phyloP scores from a whole-genome alignment of 1,140 invertebrate genomes.

The Listronotus oregonensis region DNA sequence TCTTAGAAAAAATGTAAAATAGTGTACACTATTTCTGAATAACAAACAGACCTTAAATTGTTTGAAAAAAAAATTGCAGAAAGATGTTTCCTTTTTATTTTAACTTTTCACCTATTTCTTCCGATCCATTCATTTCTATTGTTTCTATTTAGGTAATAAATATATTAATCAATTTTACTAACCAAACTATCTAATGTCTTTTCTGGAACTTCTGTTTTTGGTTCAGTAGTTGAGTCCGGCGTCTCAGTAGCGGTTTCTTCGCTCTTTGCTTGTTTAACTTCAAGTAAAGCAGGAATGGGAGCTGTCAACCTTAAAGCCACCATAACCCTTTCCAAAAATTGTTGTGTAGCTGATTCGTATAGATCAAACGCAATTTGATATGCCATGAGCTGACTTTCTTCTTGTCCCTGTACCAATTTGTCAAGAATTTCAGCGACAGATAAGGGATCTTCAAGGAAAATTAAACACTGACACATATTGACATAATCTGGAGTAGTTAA shows the following conservation, averaged over 20 bases:
- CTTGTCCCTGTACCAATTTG: constrained; percentile 79
- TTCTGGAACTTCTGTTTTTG: constrained; percentile 58
- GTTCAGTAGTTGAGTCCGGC: constrained; percentile 29
- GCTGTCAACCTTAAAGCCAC: constrained; percentile 82
- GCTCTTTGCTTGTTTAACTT: constrained; percentile 72
- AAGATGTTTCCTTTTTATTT: too few species aligned
- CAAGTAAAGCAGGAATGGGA: constrained; percentile 77
- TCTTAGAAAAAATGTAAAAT: too few species aligned
- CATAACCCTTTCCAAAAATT: constrained; percentile 89
- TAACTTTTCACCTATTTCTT: too few species aligned
- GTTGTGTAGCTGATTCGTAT: constrained; percentile 98
- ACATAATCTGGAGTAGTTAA: constrained; percentile 91
- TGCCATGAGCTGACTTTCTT: constrained; percentile 84
- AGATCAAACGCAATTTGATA: constrained; percentile 99
- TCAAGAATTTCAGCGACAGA: constrained; percentile 91
- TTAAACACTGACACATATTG: constrained; percentile 95
- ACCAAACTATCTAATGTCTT: constrained; percentile 60
- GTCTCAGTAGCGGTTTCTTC: constrained; percentile 38
- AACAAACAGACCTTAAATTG: too few species aligned
- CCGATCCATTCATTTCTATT: too few species aligned
- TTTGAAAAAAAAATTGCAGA: too few species aligned
- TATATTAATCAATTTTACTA: constrained; percentile 15
- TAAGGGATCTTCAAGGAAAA: constrained; percentile 92
- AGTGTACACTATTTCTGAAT: too few species aligned
- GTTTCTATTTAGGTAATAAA: too few species aligned